A percentile compares a stretch with the other conserved stretches of the same genome.
phyloP scores from a whole-genome alignment of 2,797 vertebrate species.

The Macrochelys suwanniensis region DNA sequence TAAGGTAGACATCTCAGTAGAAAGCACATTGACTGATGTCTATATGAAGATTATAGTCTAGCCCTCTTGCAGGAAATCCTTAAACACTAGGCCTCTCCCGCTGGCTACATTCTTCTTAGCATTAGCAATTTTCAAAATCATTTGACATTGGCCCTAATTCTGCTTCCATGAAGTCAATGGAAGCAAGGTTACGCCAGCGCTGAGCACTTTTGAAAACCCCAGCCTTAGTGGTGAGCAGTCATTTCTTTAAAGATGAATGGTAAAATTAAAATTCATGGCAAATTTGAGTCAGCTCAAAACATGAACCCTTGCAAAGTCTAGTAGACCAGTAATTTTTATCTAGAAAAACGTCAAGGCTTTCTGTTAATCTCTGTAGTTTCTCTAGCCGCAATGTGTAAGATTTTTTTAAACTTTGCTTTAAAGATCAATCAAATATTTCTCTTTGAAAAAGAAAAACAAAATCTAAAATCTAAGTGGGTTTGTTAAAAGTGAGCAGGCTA shows the following conservation, averaged over 20 bases:
- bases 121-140: background rate
- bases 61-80: constrained; percentile 5
- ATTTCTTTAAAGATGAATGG: background rate
- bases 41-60: constrained; percentile 3
- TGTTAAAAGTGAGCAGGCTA: background rate
- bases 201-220: background rate
- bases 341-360: background rate
- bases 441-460: background rate
- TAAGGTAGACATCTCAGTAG: background rate
- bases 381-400: background rate
- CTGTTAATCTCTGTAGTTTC: background rate
- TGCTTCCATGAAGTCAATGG: background rate
- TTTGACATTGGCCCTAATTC: constrained; percentile 14
- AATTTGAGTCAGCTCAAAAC: background rate
- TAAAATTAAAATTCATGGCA: constrained; percentile 1
- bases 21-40: background rate
- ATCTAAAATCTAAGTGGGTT: background rate
- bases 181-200: background rate
- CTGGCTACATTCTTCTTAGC: background rate
- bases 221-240: background rate
- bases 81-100: background rate
- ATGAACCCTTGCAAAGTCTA: background rate
- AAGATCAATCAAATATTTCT: constrained; percentile 4
- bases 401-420: constrained; percentile 7
- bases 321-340: background rate